Evolutionary conservation across 1,140 invertebrate species (phyloP), one percentile per base, ranked within the genome.

Genomic region (Cotesia glomerata): DNA sequence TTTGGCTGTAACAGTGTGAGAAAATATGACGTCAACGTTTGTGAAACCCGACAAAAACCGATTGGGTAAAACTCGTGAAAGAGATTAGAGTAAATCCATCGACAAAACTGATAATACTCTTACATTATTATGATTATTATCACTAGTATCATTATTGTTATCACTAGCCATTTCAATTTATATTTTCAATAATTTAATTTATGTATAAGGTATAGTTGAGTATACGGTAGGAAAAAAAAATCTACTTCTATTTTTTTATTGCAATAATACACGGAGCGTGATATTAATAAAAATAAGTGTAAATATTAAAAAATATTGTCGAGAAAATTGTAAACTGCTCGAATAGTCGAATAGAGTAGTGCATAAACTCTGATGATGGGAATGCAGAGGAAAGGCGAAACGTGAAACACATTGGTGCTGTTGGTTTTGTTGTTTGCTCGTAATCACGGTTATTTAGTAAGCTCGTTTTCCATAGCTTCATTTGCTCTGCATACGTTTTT

Each of bases 31-130:
- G 71, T 75, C 66, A 80, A 73, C 81, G 78, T 67, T 67, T 69
- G 74, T 78, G 32, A 83, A 84, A 83, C 80, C 82, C 71, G 81
- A 82, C 74, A 83, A 83, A 79, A 84, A 80, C 79, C 76, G 39
- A 32, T 73, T 74, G 73, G 7, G 11, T 54, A 58, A 36, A 45
- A 13, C 59, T 35, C 58, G 49, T 26, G 11, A 26, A 7, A 81
- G 78, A 81, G 82, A 85, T 84, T 83, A 84, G 79, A 78, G 78
- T 85, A 85, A 84, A 45, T 45, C 39, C 39, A 80, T 79, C 80
- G 63, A 77, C 69, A 77, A 82, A 83, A 84, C 78, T 80, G 82
- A 84, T 84, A 82, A 84, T 79, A 79, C 75, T 67, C 36, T 68
- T 74, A 80, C 79, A 81, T 80, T 39, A 39, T 64, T 49, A 56